Base-by-base conservation (phyloP, 2,113 vertebrate species). In the Boulengeromyrus knoepffleri region DNA sequence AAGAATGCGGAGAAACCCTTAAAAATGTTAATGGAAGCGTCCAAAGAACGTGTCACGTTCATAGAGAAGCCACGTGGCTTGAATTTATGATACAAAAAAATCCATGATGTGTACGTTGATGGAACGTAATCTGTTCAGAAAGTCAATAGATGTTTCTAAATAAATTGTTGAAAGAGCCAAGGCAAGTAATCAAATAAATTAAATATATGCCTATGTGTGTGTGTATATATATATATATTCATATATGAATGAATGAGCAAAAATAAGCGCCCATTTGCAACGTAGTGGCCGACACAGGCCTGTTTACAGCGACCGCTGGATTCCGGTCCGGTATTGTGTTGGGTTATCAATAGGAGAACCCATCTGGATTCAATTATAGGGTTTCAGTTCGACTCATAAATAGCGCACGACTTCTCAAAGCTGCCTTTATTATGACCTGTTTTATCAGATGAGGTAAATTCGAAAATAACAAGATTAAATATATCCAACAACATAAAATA, bases 331-430 rank as follows among this genome's bases (percentile, higher is more conserved):
- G 91, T 88, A 46, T 90, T 91, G 89, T 87, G 88, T 45, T 83
- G 92, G 92, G 91, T 89, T 93, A 94, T 94, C 94, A 93, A 88
- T 91, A 92, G 92, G 92, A 92, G 87, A 91, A 91, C 92, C 92
- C 95, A 93, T 95, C 93, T 91, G 94, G 93, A 94, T 93, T 94
- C 93, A 93, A 96, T 95, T 96, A 95, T 93, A 93, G 89, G 92
- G 87, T 92, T 91, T 92, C 91, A 90, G 89, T 91, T 91, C 91
- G 92, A 89, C 91, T 93, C 91, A 92, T 94, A 94, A 94, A 94
- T 90, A 92, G 92, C 92, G 92, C 92, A 91, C 92, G 91, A 85
- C 58, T 87, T 90, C 47, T 88, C 86, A 53, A 31, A 74, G 80
- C 92, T 92, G 91, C 91, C 91, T 90, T 93, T 92, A 94, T 94